phyloP scores from a whole-genome alignment of 2,113 vertebrate genomes.

The Raja brachyura region DNA sequence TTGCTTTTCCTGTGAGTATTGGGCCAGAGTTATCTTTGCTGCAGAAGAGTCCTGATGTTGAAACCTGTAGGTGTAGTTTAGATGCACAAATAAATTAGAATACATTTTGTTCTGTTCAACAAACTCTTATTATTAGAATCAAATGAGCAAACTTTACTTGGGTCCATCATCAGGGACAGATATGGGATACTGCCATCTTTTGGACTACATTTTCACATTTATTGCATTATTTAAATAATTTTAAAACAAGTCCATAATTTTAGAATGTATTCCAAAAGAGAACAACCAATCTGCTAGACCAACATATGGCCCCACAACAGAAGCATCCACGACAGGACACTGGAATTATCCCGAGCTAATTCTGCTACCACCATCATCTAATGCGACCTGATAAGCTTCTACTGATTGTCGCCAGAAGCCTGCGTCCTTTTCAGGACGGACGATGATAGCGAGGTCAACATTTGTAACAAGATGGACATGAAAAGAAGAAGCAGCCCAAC shows the following conservation, averaged over 20 bases:
- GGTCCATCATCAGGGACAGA: not conserved
- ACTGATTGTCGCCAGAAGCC: too few species aligned
- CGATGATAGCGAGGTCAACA: too few species aligned
- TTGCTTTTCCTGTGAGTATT: conserved; percentile 54
- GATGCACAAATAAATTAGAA: not conserved
- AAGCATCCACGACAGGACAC: too few species aligned
- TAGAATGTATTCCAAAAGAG: too few species aligned
- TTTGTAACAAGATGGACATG: too few species aligned
- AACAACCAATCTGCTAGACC: too few species aligned
- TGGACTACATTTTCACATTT: not conserved
- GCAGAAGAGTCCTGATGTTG: conserved; percentile 48
- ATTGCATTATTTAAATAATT: not conserved
- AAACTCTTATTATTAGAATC: not conserved
- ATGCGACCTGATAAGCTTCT: too few species aligned
- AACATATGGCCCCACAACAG: too few species aligned
- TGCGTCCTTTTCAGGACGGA: too few species aligned
- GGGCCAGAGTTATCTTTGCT: conserved; percentile 56
- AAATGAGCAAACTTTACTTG: not conserved
- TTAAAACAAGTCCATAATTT: not conserved
- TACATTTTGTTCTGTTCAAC: not conserved
- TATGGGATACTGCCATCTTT: not conserved
- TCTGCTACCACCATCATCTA: too few species aligned
- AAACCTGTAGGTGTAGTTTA: conserved; percentile 47
- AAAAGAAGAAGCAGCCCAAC: too few species aligned
- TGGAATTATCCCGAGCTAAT: too few species aligned